A percentile compares a stretch with the other conserved stretches of the same genome.
Evolutionary conservation across 2,888 invertebrate species (phyloP).

Genomic region (Pachydiplax longipennis): DNA sequence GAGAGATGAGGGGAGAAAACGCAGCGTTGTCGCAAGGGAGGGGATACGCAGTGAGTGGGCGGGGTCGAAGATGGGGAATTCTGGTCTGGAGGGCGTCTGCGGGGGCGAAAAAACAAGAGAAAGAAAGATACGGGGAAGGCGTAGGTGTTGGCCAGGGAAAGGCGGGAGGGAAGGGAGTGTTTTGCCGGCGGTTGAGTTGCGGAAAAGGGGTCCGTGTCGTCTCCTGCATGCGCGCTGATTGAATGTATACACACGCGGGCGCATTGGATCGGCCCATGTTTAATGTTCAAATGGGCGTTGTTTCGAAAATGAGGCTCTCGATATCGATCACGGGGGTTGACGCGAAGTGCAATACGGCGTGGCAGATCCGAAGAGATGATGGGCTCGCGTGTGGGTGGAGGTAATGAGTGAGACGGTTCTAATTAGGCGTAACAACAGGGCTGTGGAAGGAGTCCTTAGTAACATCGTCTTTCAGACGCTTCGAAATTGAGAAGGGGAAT

Average conservation of each 20-base stretch:
- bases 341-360: background rate
- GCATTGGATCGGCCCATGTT: background rate
- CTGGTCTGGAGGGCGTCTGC: slow-evolving; percentile 2
- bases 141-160: background rate
- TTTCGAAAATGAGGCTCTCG: background rate
- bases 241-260: background rate
- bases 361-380: background rate
- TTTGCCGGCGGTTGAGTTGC: background rate
- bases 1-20: background rate
- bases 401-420: background rate
- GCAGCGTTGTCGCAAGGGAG: background rate
- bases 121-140: background rate
- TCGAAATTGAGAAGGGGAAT: background rate
- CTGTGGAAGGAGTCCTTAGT: background rate
- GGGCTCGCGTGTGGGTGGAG: background rate
- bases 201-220: background rate
- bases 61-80: background rate
- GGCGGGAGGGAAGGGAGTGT: background rate
- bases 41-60: background rate
- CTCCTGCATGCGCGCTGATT: background rate
- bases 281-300: background rate
- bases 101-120: background rate
- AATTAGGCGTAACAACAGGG: background rate
- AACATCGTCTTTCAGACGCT: background rate
- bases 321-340: background rate